Conservation (phyloP, 2,888 invertebrate species). For the Anoplius nigerrimus region DNA sequence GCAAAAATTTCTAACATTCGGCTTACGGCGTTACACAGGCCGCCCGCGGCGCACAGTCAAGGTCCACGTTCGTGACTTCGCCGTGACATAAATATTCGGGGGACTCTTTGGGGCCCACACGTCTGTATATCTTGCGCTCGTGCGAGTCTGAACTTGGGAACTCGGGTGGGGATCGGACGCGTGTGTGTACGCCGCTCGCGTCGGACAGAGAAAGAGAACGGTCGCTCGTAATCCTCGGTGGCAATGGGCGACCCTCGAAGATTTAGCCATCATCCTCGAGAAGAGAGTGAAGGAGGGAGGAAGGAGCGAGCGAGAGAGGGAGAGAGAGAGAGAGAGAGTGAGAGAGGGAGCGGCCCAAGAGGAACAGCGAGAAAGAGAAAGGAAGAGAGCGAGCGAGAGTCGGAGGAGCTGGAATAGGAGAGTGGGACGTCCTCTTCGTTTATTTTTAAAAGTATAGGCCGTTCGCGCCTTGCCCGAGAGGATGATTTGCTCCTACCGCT, state of each 20-base stretch:
- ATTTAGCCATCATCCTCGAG: constrained; percentile 4
- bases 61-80: constrained; percentile 60
- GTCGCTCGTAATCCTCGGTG: constrained; percentile 34
- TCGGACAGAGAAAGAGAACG: constrained; percentile 1
- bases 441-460: constrained; percentile 41
- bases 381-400: constrained; percentile 4
- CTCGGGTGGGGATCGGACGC: background rate
- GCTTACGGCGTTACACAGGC: constrained; percentile 21
- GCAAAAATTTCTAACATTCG: constrained; percentile 55
- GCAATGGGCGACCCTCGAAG: constrained; percentile 19
- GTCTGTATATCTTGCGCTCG: constrained; percentile 38
- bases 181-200: background rate
- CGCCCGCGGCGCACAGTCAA: constrained; percentile 63
- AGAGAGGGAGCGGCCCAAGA: constrained; percentile 30
- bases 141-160: constrained; percentile 31
- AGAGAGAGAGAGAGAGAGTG: background rate
- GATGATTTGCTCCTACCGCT: constrained; percentile 14
- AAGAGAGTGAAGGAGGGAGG: background rate
- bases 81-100: constrained; percentile 70
- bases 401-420: constrained; percentile 28
- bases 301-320: constrained; percentile 7
- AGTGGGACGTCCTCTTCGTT: constrained; percentile 30
- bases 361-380: background rate
- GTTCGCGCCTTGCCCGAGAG: constrained; percentile 24
- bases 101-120: constrained; percentile 35